These are phyloP conservation scores for Diplazon laetatorius DNA, from an alignment of 2,888 invertebrate genomes.

Conservation along the genomic window DNA sequence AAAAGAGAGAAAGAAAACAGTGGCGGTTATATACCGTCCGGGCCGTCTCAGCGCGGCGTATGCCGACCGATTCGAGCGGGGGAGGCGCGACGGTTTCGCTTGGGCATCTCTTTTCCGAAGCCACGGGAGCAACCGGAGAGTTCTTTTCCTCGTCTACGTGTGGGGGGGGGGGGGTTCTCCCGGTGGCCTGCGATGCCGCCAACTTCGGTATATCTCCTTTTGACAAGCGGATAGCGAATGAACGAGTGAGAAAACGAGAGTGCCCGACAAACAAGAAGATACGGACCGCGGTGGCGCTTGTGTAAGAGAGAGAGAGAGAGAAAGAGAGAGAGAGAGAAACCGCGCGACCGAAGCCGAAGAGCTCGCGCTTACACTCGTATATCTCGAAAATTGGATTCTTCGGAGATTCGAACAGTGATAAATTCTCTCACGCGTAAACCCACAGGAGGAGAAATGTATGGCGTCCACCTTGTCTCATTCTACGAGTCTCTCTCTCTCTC, in stretches of 20 bases:
- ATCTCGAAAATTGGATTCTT: constrained; percentile 80
- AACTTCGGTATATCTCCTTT: constrained; percentile 75
- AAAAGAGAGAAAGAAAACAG: constrained; percentile 43
- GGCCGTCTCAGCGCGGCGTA: constrained; percentile 3
- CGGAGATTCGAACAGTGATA: constrained; percentile 78
- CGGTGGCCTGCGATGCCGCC: constrained; percentile 61
- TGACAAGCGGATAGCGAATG: constrained; percentile 70
- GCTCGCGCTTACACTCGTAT: constrained; percentile 75
- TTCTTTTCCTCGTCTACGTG: constrained; percentile 17
- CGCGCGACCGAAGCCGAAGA: constrained; percentile 20
- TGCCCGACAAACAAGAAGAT: constrained; percentile 45
- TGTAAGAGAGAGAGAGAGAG: constrained; percentile 22
- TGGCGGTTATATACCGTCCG: background rate
- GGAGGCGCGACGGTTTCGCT: background rate
- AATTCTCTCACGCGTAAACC: constrained; percentile 72
- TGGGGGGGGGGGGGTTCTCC: too few relatives aligned
- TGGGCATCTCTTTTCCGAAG: constrained; percentile 6
- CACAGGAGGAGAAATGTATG: constrained; percentile 50
- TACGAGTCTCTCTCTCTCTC: background rate
- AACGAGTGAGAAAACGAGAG: constrained; percentile 44
- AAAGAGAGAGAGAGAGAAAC: constrained; percentile 37
- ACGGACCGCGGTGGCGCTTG: constrained; percentile 20
- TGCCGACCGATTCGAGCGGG: background rate
- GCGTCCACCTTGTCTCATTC: background rate
- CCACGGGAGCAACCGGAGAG: background rate